Conservation (phyloP, 2,797 vertebrate species). For the Telmatherina bonti region DNA sequence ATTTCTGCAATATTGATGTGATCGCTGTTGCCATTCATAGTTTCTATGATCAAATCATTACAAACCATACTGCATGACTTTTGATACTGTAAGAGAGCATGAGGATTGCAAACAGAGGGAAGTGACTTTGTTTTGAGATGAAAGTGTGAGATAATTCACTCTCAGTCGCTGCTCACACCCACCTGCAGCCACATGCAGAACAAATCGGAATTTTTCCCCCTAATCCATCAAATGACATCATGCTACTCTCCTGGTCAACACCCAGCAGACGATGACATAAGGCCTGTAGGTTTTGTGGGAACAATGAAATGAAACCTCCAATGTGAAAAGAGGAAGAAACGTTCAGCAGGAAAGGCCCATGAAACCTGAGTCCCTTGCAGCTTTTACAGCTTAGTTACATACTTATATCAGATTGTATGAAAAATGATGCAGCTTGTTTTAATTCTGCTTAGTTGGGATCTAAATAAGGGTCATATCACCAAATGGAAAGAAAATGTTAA, state of each 20-base stretch:
- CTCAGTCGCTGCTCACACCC: neutral
- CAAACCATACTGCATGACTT: conserved; percentile 33
- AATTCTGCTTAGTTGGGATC: neutral
- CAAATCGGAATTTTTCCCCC: conserved; percentile 36
- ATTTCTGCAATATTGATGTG: conserved; percentile 40
- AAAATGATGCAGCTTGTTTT: conserved; percentile 1
- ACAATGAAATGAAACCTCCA: conserved; percentile 42
- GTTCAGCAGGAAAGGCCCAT: conserved; percentile 20
- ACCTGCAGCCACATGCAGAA: conserved; percentile 46
- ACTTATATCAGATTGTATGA: neutral
- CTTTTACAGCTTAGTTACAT: conserved; percentile 9
- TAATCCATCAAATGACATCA: conserved; percentile 66
- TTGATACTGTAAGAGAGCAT: conserved; percentile 9
- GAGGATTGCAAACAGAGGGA: conserved; percentile 22
- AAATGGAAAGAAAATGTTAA: neutral
- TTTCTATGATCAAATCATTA: conserved; percentile 29
- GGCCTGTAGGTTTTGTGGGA: conserved; percentile 38
- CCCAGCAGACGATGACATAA: conserved; percentile 60
- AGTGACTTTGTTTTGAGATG: conserved; percentile 8
- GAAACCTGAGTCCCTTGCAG: conserved; percentile 46
- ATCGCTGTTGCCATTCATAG: conserved; percentile 41
- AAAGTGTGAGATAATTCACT: conserved; percentile 18
- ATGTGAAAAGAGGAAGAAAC: conserved; percentile 54
- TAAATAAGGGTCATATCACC: neutral
- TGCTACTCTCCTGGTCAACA: conserved; percentile 43